Evolutionary conservation across 2,797 vertebrate genomes (phyloP).

Genomic region (Catostomus latipinnis): DNA sequence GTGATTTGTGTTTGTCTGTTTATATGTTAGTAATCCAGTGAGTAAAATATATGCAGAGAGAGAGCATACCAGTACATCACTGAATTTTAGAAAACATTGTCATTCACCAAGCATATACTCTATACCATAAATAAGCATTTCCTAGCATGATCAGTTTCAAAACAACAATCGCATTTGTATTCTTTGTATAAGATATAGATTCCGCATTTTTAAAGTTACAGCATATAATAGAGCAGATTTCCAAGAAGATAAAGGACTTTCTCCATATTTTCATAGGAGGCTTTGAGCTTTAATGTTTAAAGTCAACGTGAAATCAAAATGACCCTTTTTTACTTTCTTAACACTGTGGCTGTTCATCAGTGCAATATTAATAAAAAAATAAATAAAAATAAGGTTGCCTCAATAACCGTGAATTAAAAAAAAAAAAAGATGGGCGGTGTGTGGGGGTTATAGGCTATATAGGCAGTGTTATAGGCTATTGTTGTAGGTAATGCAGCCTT

Average conservation of each 20-base stretch:
- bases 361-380: too few species aligned
- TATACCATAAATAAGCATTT: background rate
- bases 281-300: background rate
- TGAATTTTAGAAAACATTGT: conserved; percentile 71
- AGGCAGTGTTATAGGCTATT: too few species aligned
- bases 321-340: too few species aligned
- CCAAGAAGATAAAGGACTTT: conserved; percentile 14
- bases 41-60: conserved; percentile 23
- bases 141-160: conserved; percentile 4
- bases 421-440: too few species aligned
- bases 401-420: too few species aligned
- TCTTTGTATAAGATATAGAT: background rate
- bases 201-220: conserved; percentile 6
- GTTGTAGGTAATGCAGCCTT: too few species aligned
- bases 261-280: background rate
- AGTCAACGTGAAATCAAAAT: too few species aligned
- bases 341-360: too few species aligned
- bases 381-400: too few species aligned
- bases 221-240: background rate
- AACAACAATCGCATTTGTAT: conserved; percentile 11
- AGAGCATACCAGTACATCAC: conserved; percentile 71
- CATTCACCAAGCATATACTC: background rate
- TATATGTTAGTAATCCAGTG: conserved; percentile 35
- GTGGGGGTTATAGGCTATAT: too few species aligned
- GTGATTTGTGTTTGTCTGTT: conserved; percentile 42